Evolutionary conservation across 2,888 invertebrate species (phyloP).

Genomic region (Schizaphis graminum): DNA sequence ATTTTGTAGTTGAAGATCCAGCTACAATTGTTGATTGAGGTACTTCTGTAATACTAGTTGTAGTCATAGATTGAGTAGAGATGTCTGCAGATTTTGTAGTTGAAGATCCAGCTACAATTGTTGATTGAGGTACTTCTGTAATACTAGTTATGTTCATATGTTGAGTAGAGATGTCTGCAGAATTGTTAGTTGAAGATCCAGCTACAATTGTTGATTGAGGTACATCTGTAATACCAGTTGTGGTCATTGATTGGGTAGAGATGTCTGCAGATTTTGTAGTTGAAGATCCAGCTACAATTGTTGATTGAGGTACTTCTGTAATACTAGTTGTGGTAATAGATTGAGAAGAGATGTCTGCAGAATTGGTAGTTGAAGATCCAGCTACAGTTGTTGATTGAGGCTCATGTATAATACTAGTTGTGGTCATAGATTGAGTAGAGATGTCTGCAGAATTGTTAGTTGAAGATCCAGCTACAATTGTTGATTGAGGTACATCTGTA

Average conservation of each 20-base stretch:
- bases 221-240: too few species aligned
- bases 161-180: neutral
- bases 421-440: neutral
- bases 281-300: neutral
- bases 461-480: too few species aligned
- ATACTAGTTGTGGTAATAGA: neutral
- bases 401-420: neutral
- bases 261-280: neutral
- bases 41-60: too few species aligned
- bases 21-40: too few species aligned
- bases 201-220: neutral
- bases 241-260: too few species aligned
- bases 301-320: neutral
- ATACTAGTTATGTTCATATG: neutral
- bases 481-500: too few species aligned
- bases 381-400: neutral
- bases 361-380: neutral
- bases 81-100: too few species aligned
- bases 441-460: too few species aligned
- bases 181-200: neutral
- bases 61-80: too few species aligned
- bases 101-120: neutral
- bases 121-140: neutral
- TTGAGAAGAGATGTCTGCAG: neutral
- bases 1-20: too few species aligned